Evolutionary conservation across 2,113 vertebrate species (phyloP).

Genomic region (Thalassarche chlororhynchos): DNA sequence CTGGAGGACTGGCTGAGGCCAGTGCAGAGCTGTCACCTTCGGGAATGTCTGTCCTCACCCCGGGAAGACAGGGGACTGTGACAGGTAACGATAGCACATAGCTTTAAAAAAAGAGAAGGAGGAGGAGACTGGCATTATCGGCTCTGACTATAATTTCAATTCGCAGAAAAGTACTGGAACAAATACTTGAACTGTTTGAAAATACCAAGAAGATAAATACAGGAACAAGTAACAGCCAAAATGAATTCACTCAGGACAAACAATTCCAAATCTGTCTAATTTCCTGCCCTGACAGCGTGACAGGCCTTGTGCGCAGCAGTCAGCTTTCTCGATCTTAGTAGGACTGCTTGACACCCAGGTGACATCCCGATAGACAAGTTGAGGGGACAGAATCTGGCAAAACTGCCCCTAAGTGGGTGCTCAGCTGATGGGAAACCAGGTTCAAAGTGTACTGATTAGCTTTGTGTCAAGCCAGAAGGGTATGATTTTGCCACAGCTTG

Average conservation of each 20-base stretch:
- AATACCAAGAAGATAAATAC: not conserved
- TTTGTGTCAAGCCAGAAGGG: not conserved
- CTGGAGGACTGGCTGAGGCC: not conserved
- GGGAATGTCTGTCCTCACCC: not conserved
- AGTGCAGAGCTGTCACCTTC: accelerated
- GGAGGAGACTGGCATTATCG: not conserved
- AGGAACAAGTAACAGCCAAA: not conserved
- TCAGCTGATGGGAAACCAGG: not conserved
- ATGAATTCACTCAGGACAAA: not conserved
- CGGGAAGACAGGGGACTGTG: not conserved
- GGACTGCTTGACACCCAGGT: not conserved
- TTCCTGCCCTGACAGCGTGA: not conserved
- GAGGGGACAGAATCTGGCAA: not conserved
- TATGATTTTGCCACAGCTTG: not conserved
- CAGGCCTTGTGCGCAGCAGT: not conserved
- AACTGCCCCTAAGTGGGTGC: not conserved
- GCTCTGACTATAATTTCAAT: not conserved
- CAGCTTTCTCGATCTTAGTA: not conserved
- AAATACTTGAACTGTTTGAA: not conserved
- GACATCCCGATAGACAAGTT: not conserved
- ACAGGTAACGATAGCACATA: accelerated
- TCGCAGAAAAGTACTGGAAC: conserved; percentile 9
- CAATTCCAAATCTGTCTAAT: not conserved
- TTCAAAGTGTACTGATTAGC: not conserved
- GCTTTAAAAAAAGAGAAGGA: not conserved